Evolutionary conservation across 2,888 invertebrate species (phyloP), one percentile per base, ranked within the genome.

Genomic region (Carabus problematicus): DNA sequence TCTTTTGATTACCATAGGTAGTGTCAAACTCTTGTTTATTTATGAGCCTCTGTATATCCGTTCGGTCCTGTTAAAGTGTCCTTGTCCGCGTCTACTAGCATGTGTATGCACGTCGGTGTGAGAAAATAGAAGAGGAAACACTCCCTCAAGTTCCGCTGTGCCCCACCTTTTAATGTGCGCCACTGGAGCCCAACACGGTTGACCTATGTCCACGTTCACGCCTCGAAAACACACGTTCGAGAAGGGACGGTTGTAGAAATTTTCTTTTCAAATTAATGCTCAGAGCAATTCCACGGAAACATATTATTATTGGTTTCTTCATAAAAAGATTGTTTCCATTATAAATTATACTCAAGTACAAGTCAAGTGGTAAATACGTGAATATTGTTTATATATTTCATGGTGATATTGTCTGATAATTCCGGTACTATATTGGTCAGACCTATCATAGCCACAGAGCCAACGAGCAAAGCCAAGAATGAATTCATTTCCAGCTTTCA

Each of bases 1-100:
- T 67, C 67, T 67, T 67, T 58, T 67, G 66, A 66, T 66, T 66
- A 67, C 59, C 67, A 67, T 67, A 67, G 67, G 67, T 67, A 42
- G 47, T 59, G 67, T 67, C 52, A 16, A 52, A n/a, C 67, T 67
- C 60, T 67, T 67, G 67, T 67, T 67, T 67, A 67, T 67, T 67
- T 67, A 67, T 67, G 67, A 67, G 67, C 39, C 41, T 41, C 29
- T 29, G 29, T 29, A 29, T 29, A 29, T 29, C 6, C 29, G 29
- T 6, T 29, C 29, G 29, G 29, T 8, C 39, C 63, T 52, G 62
- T 40, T 49, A 62, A 55, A 58, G 58, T 49, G 47, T 19, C 18
- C 19, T 52, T 52, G 52, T 52, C 52, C 52, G 16, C 52, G 16
- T 52, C 16, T 18, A 39, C 8, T 56, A 39, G 56, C 19, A 45